Evolutionary conservation across 1,140 invertebrate species (phyloP).

Genomic region (Drosophila micromelanica): DNA sequence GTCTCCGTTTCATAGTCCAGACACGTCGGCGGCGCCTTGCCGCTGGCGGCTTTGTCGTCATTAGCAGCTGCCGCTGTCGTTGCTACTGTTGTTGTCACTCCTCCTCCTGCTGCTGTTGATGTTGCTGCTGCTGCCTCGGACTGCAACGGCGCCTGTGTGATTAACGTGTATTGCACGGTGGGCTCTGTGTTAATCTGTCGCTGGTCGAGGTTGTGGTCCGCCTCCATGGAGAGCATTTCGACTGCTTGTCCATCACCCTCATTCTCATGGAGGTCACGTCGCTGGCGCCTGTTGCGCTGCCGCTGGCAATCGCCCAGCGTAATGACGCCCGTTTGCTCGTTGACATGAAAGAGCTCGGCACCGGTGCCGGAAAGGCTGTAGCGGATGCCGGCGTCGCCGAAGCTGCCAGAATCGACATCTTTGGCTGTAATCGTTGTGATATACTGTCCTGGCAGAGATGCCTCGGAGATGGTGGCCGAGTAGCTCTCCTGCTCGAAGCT

Average conservation of each 20-base stretch:
- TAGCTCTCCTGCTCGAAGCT: constrained; percentile 91
- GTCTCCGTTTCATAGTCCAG: constrained; percentile 94
- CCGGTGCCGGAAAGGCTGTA: constrained; percentile 94
- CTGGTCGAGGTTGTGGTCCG: constrained; percentile 25
- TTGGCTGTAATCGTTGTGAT: constrained; percentile 91
- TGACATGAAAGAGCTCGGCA: constrained; percentile 92
- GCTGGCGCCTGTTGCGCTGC: constrained; percentile 59
- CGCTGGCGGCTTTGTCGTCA: constrained; percentile 59
- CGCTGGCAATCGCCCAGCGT: constrained; percentile 90
- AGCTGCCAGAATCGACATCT: constrained; percentile 93
- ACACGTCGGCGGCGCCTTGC: constrained; percentile 85
- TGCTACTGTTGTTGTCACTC: constrained; percentile 27
- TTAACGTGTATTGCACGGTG: constrained; percentile 76
- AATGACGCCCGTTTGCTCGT: constrained; percentile 92
- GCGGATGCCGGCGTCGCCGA: constrained; percentile 89
- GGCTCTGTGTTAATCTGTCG: constrained; percentile 75
- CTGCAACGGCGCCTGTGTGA: constrained; percentile 60
- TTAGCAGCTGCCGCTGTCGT: constrained; percentile 52
- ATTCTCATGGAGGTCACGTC: constrained; percentile 69
- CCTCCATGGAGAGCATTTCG: constrained; percentile 64
- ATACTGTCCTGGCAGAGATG: constrained; percentile 88
- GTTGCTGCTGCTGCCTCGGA: constrained; percentile 26
- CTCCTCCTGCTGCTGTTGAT: constrained; percentile 15
- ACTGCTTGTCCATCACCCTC: constrained; percentile 37
- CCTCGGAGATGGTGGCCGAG: constrained; percentile 89